Conservation (phyloP, 2,797 vertebrate species). For the Hoplostethus atlanticus region DNA sequence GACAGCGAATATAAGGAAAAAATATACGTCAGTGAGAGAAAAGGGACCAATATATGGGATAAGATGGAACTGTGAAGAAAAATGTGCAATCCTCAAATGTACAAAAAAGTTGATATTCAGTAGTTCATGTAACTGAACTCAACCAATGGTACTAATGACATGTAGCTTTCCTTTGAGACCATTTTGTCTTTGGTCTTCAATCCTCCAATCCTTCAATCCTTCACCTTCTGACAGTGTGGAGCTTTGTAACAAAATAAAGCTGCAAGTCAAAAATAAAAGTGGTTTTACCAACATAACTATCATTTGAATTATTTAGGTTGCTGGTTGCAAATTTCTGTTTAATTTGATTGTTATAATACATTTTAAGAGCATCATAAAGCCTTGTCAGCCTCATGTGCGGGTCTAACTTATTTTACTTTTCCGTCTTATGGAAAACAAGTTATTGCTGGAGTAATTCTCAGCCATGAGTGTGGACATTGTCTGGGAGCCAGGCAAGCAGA, state of each 20-base stretch:
- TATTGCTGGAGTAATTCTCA: too few relatives aligned
- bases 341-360: not conserved
- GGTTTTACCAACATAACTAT: slow-evolving; percentile 15
- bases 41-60: slow-evolving; percentile 31
- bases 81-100: slow-evolving; percentile 25
- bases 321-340: not conserved
- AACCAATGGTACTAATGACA: not conserved
- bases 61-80: slow-evolving; percentile 60
- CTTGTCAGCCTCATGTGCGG: too few relatives aligned
- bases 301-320: not conserved
- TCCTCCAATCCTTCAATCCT: too few relatives aligned
- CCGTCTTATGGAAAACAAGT: too few relatives aligned
- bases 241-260: slow-evolving; percentile 21
- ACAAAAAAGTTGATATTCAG: slow-evolving; percentile 1
- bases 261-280: slow-evolving; percentile 49
- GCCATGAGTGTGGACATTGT: too few relatives aligned
- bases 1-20: not conserved
- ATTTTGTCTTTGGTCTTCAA: slow-evolving; percentile 9
- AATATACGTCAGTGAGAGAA: not conserved
- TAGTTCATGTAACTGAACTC: not conserved
- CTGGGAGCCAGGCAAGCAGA: too few relatives aligned
- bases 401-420: too few relatives aligned
- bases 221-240: slow-evolving; percentile 9
- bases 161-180: slow-evolving; percentile 23
- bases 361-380: not conserved